Base-by-base conservation (phyloP, 2,797 vertebrate genomes). In the Sternarchorhynchus goeldii region DNA sequence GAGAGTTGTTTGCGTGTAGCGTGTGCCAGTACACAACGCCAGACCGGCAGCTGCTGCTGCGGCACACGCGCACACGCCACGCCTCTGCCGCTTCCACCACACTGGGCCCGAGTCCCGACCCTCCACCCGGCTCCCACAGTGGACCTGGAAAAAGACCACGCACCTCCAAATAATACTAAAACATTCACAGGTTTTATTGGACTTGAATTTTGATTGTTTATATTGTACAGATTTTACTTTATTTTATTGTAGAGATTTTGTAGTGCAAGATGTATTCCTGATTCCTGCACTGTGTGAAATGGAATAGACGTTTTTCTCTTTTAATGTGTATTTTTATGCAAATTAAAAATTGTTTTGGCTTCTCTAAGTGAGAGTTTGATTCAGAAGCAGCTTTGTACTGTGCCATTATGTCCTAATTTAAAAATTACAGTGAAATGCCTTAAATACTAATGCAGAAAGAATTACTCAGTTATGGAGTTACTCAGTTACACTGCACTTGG, bases 1-100 rank as follows among this genome's bases (percentile, higher is more conserved):
- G 88, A 0, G 91, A 93, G 82, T 85, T 78, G 6, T 93, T 94
- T 84, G 86, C 86, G 14, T 94, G 88, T 84, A 86, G 85, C 17
- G 89, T 89, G 79, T 95, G 92, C 32, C 84, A 84, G 10, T 93
- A 81, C 82, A 91, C 91, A 1, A 93, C 88, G 18, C 86, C 89
- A 0, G 92, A 93, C 81, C 91, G 91, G 0, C 90, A 93, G 62
- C 86, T 93, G 59, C 56, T 94, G 57, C 66, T 84, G 56, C 88
- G 92, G 69, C 90, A 92, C 55, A 0, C 85, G 55, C 90, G 86
- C 81, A 92, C 90, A 80, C 85, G 88, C 63, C 93, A 93, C 66
- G 7, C 72, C 74, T 29, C 80, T 4, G 83, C 84, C 6, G 67
- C 70, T 31, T 59, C 83, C 20, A 8, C 41, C n/a, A 5, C 56